Evolutionary conservation across 2,797 vertebrate genomes (phyloP).

Genomic region (Dryobates pubescens): DNA sequence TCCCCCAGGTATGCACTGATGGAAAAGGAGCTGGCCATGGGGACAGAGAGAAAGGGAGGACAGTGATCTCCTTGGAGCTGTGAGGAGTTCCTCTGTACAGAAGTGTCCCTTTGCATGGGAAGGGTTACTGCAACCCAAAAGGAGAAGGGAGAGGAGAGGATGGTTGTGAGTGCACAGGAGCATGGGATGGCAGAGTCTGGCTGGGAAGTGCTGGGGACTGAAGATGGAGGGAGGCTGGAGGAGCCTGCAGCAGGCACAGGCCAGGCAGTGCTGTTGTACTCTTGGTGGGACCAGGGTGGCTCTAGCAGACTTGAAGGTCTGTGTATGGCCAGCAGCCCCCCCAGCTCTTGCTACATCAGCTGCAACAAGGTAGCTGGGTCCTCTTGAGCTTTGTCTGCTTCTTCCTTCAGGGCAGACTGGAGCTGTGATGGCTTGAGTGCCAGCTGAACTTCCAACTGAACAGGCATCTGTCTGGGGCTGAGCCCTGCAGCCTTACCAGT

Average conservation of each 20-base stretch:
- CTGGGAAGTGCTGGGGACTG: not conserved
- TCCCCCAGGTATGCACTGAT: not conserved
- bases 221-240: not conserved
- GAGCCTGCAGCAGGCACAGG: not conserved
- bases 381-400: not conserved
- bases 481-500: not conserved
- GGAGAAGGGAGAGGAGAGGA: not conserved
- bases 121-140: not conserved
- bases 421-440: not conserved
- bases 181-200: not conserved
- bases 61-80: not conserved
- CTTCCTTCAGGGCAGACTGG: not conserved
- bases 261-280: not conserved
- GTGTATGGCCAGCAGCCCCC: not conserved
- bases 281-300: not conserved
- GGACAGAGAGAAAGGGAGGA: not conserved
- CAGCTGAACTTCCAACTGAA: not conserved
- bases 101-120: not conserved
- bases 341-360: not conserved
- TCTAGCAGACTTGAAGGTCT: fast-evolving
- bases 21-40: not conserved
- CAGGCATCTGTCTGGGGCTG: not conserved
- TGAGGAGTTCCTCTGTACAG: not conserved
- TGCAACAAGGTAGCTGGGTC: not conserved
- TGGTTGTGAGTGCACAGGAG: not conserved